Evolutionary conservation across 2,797 vertebrate species (phyloP).

Genomic region (Molothrus aeneus): DNA sequence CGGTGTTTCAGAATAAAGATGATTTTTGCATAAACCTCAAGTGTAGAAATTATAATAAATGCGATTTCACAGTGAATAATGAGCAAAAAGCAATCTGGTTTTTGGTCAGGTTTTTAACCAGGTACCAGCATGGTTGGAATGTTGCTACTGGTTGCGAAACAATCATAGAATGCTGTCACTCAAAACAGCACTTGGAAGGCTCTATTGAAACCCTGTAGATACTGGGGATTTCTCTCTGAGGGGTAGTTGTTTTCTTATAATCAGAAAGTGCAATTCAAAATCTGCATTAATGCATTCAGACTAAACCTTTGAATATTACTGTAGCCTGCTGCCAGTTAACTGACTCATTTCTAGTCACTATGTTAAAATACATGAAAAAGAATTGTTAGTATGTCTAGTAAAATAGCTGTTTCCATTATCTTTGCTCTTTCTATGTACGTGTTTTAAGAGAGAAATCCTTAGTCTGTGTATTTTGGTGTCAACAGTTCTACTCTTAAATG

Average conservation of each 20-base stretch:
- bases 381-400: background rate
- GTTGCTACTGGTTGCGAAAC: background rate
- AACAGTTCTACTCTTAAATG: constrained; percentile 54
- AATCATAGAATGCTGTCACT: background rate
- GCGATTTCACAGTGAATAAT: background rate
- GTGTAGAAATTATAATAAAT: background rate
- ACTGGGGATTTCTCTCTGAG: background rate
- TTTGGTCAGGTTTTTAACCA: constrained; percentile 13
- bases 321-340: background rate
- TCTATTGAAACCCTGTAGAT: background rate
- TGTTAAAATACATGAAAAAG: constrained; percentile 11
- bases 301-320: background rate
- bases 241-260: background rate
- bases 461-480: constrained; percentile 63
- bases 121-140: background rate
- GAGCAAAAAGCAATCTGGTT: background rate
- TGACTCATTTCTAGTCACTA: background rate
- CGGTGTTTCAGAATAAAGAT: background rate
- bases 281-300: background rate
- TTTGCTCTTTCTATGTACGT: background rate
- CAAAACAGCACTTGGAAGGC: background rate
- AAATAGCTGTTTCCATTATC: constrained; percentile 50
- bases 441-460: constrained; percentile 56
- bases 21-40: background rate
- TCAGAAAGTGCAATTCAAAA: background rate